A percentile compares a stretch with the other conserved stretches of the same genome.
Evolutionary conservation across 2,888 invertebrate genomes (phyloP).

Genomic region (Linyphia triangularis): DNA sequence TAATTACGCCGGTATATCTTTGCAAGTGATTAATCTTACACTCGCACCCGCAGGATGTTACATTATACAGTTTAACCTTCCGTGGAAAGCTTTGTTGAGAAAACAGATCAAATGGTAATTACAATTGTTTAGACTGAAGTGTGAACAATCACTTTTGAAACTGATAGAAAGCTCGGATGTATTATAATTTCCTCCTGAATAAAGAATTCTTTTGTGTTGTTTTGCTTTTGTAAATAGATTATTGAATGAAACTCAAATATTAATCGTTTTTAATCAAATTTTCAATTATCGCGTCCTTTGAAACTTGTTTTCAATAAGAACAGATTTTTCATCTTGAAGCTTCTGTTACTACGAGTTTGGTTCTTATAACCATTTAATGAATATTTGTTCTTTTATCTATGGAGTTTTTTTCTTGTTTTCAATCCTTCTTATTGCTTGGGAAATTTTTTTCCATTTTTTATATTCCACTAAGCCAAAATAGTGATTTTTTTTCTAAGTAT

Average conservation of each 20-base stretch:
- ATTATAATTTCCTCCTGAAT: conserved; percentile 52
- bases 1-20: conserved; percentile 60
- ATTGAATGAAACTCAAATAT: conserved; percentile 53
- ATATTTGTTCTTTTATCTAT: conserved; percentile 5
- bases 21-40: conserved; percentile 55
- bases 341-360: conserved; percentile 23
- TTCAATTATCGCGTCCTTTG: conserved; percentile 53
- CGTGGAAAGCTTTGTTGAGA: conserved; percentile 20
- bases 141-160: conserved; percentile 58
- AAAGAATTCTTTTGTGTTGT: conserved; percentile 47
- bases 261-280: conserved; percentile 67
- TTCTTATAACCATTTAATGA: too few relatives aligned
- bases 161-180: conserved; percentile 31
- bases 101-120: conserved; percentile 64
- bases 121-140: conserved; percentile 66
- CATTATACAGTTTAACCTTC: conserved; percentile 12
- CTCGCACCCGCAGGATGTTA: conserved; percentile 32
- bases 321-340: background rate
- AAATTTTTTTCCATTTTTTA: too few relatives aligned
- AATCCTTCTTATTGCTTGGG: too few relatives aligned
- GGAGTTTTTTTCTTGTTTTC: too few relatives aligned
- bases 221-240: conserved; percentile 52
- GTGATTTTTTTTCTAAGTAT: too few relatives aligned
- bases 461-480: too few relatives aligned
- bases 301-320: conserved; percentile 36